Evolutionary conservation across 2,113 vertebrate genomes (phyloP).

Genomic region (Xiphorhynchus elegans): DNA sequence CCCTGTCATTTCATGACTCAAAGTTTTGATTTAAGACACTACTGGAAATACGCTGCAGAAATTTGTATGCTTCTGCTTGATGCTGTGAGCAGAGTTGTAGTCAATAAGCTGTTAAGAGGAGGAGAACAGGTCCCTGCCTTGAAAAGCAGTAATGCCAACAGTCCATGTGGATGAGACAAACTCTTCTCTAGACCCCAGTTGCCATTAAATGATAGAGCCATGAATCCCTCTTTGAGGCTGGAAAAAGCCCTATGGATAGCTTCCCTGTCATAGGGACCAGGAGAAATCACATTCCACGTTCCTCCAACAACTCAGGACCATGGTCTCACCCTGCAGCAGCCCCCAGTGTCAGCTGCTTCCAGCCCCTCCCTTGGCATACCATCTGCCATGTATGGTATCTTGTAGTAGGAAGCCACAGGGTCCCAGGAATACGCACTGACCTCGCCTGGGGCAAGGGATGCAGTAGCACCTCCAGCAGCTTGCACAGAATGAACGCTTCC

Average conservation of each 20-base stretch:
- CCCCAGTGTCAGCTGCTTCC: not conserved
- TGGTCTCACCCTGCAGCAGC: not conserved
- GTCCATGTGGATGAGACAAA: not conserved
- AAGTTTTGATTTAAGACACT: not conserved
- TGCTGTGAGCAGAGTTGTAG: not conserved
- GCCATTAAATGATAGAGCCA: not conserved
- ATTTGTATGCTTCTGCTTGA: not conserved
- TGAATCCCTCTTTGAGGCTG: not conserved
- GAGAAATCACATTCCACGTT: not conserved
- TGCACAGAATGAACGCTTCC: not conserved
- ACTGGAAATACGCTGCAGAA: not conserved
- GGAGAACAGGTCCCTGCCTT: not conserved
- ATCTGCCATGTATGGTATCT: not conserved
- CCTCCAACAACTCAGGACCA: not conserved
- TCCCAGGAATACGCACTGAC: not conserved
- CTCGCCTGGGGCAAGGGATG: not conserved
- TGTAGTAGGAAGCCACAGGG: not conserved
- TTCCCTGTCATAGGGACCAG: not conserved
- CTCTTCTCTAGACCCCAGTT: not conserved
- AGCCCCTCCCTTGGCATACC: not conserved
- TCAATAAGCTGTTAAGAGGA: not conserved
- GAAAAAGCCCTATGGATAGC: accelerated
- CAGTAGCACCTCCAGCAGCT: not conserved
- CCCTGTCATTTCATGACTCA: not conserved
- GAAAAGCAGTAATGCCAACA: not conserved